These are phyloP conservation scores for Cephonodes hylas DNA, from an alignment of 2,888 invertebrate species.

Conservation along the genomic window DNA sequence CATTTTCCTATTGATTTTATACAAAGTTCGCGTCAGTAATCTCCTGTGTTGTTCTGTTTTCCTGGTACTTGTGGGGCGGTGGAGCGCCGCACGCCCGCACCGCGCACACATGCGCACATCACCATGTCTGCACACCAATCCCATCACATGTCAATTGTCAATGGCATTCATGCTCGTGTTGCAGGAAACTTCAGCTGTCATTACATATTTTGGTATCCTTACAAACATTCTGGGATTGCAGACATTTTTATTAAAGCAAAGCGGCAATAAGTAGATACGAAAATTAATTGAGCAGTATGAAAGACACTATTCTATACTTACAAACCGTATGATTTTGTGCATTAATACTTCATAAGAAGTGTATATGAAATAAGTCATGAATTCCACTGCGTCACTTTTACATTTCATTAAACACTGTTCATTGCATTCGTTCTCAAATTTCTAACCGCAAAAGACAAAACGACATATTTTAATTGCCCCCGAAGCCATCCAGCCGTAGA, in stretches of 20 bases:
- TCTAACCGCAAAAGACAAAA: conserved; percentile 29
- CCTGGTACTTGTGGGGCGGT: conserved; percentile 75
- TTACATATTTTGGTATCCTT: no score
- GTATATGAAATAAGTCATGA: not conserved
- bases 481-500: conserved; percentile 13
- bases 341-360: not conserved
- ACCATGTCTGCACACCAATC: conserved; percentile 14
- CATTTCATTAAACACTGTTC: not conserved
- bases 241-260: no score
- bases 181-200: not conserved
- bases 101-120: conserved; percentile 76
- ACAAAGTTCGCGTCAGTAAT: conserved; percentile 11
- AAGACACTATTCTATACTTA: no score
- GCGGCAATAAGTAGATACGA: no score
- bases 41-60: conserved; percentile 42
- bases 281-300: no score
- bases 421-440: conserved; percentile 31
- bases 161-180: not conserved
- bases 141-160: conserved; percentile 9
- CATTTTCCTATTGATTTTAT: not conserved
- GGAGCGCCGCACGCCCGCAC: conserved; percentile 75
- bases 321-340: not conserved
- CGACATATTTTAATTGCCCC: conserved; percentile 8
- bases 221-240: no score
- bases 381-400: not conserved